A percentile compares a stretch with the other conserved stretches of the same genome.
Conservation (phyloP, 2,888 invertebrate species). For the Ennomos quercinarius region DNA sequence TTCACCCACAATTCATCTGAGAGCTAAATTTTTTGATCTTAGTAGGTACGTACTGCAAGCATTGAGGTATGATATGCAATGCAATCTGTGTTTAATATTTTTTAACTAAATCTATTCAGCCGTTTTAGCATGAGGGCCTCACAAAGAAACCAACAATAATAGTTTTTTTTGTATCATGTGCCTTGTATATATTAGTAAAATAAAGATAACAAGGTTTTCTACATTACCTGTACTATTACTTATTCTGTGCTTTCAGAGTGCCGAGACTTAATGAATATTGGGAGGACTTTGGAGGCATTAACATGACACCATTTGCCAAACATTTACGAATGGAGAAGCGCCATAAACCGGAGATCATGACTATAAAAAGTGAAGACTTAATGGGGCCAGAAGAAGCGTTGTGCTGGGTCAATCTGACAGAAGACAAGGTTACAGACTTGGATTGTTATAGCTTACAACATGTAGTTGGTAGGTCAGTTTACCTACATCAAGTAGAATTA, state of each 20-base stretch:
- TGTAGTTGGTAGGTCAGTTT: conserved; percentile 77
- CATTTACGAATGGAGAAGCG: conserved; percentile 87
- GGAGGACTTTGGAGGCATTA: conserved; percentile 92
- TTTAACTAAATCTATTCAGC: too few species aligned
- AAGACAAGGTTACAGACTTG: conserved; percentile 86
- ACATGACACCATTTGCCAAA: conserved; percentile 88
- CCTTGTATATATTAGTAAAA: too few species aligned
- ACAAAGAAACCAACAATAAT: too few species aligned
- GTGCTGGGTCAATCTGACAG: conserved; percentile 88
- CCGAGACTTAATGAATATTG: conserved; percentile 90
- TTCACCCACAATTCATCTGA: too few species aligned
- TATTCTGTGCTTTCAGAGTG: conserved; percentile 70
- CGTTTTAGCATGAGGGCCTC: too few species aligned
- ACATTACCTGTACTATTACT: conserved; percentile 28
- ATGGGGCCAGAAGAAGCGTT: conserved; percentile 88
- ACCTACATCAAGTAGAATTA: not conserved
- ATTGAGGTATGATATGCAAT: too few species aligned
- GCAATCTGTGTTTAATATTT: too few species aligned
- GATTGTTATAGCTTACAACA: conserved; percentile 86
- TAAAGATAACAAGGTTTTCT: too few species aligned
- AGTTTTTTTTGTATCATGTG: too few species aligned
- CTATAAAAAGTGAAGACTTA: conserved; percentile 84
- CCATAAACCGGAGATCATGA: conserved; percentile 88
- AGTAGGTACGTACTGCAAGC: too few species aligned
- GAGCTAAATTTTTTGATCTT: too few species aligned